phyloP scores from a whole-genome alignment of 2,888 invertebrate genomes.

The Caenorhabditis parvicauda region DNA sequence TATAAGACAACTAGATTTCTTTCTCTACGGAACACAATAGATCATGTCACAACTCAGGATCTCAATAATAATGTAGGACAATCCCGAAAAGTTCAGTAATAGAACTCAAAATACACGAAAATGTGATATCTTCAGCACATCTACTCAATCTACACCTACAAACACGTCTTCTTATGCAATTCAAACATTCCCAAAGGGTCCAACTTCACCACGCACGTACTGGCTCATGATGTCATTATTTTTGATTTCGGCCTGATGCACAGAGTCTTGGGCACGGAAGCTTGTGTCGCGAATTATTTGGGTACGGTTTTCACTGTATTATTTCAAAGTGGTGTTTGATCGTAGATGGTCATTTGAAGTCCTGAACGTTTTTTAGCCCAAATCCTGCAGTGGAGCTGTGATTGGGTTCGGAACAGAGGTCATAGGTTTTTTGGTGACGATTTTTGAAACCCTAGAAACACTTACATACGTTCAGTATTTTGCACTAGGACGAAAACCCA shows the following conservation, averaged over 20 bases:
- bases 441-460: no score
- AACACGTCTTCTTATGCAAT: constrained; percentile 53
- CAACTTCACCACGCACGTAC: constrained; percentile 27
- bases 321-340: not conserved
- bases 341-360: not conserved
- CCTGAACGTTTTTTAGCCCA: no score
- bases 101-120: no score
- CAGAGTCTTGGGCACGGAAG: constrained; percentile 57
- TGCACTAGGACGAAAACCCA: no score
- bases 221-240: constrained; percentile 61
- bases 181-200: constrained; percentile 38
- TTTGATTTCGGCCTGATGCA: constrained; percentile 62
- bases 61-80: no score
- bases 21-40: no score
- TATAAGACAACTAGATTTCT: no score
- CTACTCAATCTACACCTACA: constrained; percentile 46
- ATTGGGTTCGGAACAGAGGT: no score
- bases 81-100: no score
- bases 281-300: constrained; percentile 62
- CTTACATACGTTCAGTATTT: no score
- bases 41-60: not conserved
- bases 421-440: no score
- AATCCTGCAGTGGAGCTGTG: no score
- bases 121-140: constrained; percentile 45
- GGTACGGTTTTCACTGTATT: constrained; percentile 16